These are phyloP conservation scores for Rhizomys pruinosus DNA, from an alignment of 2,113 vertebrate species.

Conservation along the genomic window DNA sequence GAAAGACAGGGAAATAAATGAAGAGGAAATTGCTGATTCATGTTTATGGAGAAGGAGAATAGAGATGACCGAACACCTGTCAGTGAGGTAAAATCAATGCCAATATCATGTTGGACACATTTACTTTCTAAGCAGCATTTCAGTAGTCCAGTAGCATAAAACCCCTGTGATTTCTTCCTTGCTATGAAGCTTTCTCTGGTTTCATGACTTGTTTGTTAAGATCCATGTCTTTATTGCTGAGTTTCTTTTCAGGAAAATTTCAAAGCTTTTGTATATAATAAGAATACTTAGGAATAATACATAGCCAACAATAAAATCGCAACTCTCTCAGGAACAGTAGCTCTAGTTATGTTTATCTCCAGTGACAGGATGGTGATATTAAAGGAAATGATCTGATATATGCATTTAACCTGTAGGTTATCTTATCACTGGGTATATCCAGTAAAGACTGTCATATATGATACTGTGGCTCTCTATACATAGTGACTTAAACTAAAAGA, in stretches of 20 bases:
- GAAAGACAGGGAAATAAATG: neutral
- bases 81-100: neutral
- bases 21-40: neutral
- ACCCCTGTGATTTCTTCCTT: neutral
- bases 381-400: neutral
- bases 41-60: neutral
- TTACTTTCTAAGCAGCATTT: neutral
- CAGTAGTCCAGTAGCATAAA: neutral
- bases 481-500: neutral
- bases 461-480: neutral
- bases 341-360: neutral
- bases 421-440: slow-evolving; percentile 1
- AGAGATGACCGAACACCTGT: neutral
- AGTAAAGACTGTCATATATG: neutral
- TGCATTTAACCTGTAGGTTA: neutral
- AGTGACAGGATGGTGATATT: neutral
- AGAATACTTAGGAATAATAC: neutral
- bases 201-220: neutral
- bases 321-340: neutral
- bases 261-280: neutral
- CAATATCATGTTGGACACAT: accelerated
- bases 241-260: neutral
- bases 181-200: neutral
- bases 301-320: neutral
- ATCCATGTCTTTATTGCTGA: neutral